Percentiles rank a stretch among this genome's conserved stretches.
Conservation (phyloP, 2,888 invertebrate species). For the Stegana nigrithorax region DNA sequence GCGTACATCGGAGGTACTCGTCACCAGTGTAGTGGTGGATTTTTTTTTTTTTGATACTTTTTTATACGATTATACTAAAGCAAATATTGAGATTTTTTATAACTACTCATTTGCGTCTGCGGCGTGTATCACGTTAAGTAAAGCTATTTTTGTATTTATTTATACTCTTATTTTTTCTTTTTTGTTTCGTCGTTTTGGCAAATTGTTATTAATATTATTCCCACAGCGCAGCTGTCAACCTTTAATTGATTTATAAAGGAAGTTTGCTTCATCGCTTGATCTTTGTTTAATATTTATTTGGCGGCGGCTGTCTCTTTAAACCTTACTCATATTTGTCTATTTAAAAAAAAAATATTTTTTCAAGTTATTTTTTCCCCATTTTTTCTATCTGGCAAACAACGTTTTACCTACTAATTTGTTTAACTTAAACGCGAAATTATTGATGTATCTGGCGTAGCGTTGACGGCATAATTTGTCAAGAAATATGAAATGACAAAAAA, state of each 20-base stretch:
- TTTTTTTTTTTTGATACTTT: not conserved
- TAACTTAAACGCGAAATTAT: slow-evolving; percentile 5
- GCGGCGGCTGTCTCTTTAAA: slow-evolving; percentile 17
- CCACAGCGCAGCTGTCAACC: slow-evolving; percentile 7
- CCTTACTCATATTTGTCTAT: not conserved
- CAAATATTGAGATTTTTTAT: slow-evolving; percentile 37
- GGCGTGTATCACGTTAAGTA: not conserved
- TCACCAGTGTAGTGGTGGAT: no score
- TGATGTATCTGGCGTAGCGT: slow-evolving; percentile 25
- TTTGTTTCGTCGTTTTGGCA: no score
- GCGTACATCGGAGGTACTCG: slow-evolving; percentile 28
- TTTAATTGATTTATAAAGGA: slow-evolving; percentile 15
- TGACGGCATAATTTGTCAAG: slow-evolving; percentile 58
- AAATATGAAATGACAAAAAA: not conserved
- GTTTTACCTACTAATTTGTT: slow-evolving; percentile 1
- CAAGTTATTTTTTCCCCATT: not conserved
- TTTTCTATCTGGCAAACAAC: not conserved
- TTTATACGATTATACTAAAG: not conserved
- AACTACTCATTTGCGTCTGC: not conserved
- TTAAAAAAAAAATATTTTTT: not conserved
- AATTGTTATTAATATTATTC: slow-evolving; percentile 19
- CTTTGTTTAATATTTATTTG: not conserved
- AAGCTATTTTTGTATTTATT: not conserved
- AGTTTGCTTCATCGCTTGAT: slow-evolving; percentile 4
- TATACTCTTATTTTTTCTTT: not conserved